Base-by-base conservation (phyloP, 2,113 vertebrate genomes). In the Morone saxatilis region DNA sequence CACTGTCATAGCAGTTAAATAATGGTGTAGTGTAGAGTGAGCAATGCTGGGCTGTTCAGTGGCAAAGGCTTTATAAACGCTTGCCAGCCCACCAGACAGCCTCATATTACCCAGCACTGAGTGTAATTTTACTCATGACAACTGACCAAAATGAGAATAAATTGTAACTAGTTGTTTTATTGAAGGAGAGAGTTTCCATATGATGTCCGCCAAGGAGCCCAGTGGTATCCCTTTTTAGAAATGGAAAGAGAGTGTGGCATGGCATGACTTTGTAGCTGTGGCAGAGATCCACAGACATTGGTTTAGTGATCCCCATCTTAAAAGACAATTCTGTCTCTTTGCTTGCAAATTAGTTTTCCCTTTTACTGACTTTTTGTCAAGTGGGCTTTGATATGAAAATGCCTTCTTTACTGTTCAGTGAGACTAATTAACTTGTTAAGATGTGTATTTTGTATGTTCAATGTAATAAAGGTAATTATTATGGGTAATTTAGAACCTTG, bases 41-140 rank as follows among this genome's bases (percentile, higher is more conserved):
- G 70, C 19, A 12, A 3, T 36, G 51, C 72, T 53, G 20, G 9
- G 47, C 77, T 78, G 38, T 76, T 88, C 61, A 76, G 67, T 69
- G 71, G 62, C 8, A 68, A 51, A 59, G 16, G 9, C 60, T 72
- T 65, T 61, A 9, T 25, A 43, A 48, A 36, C 0, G 0, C 14
- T 43, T 57, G 31, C 69, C 78, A 81, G 71, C 45, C 79, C 83
- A 80, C 67, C 59, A 87, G 74, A 77, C 71, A 76, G 67, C 48
- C 73, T 83, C 63, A 48, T 20, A 67, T 86, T 84, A 72, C 38
- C 20, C 71, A 54, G 47, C 40, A 53, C 17, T 68, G 74, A 84
- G 60, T 65, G 10, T 43, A 16, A 81, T 71, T 90, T 91, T 88
- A 76, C 88, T 71, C 14, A 51, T 77, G 66, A 73, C 16, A 70